phyloP scores from a whole-genome alignment of 2,888 invertebrate species.

The Endomychus coccineus region DNA sequence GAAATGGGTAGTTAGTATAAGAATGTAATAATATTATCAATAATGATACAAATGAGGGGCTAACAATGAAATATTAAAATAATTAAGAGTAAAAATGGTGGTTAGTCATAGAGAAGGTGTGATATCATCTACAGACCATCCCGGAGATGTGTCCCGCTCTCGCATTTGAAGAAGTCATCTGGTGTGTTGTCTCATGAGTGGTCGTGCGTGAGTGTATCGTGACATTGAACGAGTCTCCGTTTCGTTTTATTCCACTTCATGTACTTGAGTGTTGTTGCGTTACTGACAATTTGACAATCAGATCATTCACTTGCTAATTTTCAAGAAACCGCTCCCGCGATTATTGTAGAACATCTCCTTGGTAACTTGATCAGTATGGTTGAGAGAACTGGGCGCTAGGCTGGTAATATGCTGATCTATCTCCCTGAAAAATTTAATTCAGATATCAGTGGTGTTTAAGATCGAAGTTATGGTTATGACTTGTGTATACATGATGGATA shows the following conservation, averaged over 20 bases:
- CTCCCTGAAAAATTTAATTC: slow-evolving; percentile 26
- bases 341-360: slow-evolving; percentile 33
- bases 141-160: slow-evolving; percentile 6
- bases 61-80: no score
- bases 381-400: slow-evolving; percentile 58
- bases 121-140: slow-evolving; percentile 2
- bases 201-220: slow-evolving; percentile 12
- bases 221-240: slow-evolving; percentile 11
- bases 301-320: slow-evolving; percentile 40
- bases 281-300: slow-evolving; percentile 38
- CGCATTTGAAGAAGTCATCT: slow-evolving; percentile 11
- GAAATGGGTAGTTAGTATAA: no score
- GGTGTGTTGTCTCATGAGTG: slow-evolving; percentile 10
- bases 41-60: no score
- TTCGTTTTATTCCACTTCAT: slow-evolving; percentile 10
- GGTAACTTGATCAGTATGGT: slow-evolving; percentile 53
- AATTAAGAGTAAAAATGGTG: slow-evolving; percentile 11
- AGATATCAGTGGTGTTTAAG: no score
- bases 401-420: slow-evolving; percentile 52
- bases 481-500: no score
- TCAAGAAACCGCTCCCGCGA: slow-evolving; percentile 41
- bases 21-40: neutral
- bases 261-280: slow-evolving; percentile 27
- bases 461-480: no score
- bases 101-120: slow-evolving; percentile 4